phyloP scores from a whole-genome alignment of 1,140 invertebrate genomes.

The Colletes gigas region DNA sequence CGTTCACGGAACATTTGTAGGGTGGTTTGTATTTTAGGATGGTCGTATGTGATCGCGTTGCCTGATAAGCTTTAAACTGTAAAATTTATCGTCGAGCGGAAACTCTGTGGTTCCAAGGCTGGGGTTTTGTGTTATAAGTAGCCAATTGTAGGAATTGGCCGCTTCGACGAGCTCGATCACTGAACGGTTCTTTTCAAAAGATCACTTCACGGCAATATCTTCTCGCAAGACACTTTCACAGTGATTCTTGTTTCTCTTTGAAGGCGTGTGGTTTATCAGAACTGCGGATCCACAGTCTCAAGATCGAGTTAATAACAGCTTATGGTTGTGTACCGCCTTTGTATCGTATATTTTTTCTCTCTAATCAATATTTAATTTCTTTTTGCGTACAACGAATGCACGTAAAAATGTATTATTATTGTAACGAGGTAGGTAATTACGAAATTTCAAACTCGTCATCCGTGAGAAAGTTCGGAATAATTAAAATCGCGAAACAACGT shows the following conservation, averaged over 20 bases:
- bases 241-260: neutral
- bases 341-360: too few relatives aligned
- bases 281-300: too few relatives aligned
- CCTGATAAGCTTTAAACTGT: constrained; percentile 10
- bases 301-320: too few relatives aligned
- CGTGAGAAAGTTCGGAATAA: too few relatives aligned
- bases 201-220: neutral
- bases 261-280: too few relatives aligned
- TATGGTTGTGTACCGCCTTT: too few relatives aligned
- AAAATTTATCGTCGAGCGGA: neutral
- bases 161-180: neutral
- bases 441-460: too few relatives aligned
- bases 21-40: constrained; percentile 17
- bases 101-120: constrained; percentile 1
- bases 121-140: constrained; percentile 4
- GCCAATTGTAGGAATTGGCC: neutral
- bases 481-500: too few relatives aligned
- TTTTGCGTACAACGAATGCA: too few relatives aligned
- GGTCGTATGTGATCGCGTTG: constrained; percentile 3
- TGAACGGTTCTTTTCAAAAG: neutral
- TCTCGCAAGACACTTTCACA: neutral
- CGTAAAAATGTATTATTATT: too few relatives aligned
- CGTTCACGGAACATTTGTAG: constrained; percentile 3
- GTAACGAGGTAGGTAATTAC: too few relatives aligned
- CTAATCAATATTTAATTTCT: too few relatives aligned